Evolutionary conservation across 2,888 invertebrate genomes (phyloP), one percentile per base, ranked within the genome.

Genomic region (Chelonus formosanus): DNA sequence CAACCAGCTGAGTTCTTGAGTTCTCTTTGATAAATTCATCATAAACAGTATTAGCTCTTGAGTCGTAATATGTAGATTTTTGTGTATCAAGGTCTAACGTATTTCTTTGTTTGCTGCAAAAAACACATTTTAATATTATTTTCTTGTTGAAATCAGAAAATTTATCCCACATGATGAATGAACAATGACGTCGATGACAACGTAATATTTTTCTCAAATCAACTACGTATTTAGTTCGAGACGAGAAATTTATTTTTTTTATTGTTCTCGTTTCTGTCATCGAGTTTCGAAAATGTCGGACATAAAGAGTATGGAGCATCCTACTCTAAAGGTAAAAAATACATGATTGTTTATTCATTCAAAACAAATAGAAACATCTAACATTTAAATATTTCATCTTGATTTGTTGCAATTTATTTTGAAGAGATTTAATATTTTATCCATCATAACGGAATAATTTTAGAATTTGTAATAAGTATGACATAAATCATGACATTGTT

Each of bases 241-340:
- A 20, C 20, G 20, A 20, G 20, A 20, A 20, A 40, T 7, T 20
- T 31, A 40, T 36, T 48, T 36, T 55, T 60, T 54, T 54, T 54
- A 32, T 65, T 60, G 35, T 57, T 48, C 55, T 43, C 53, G 48
- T 47, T 52, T 36, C 53, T 62, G 62, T 65, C 60, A 56, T 66
- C 55, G 63, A 68, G 48, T 55, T 55, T 60, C 45, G 56, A 73
- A 70, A 68, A 73, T 96, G 96, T 92, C 95, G 83, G 97, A 97
- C 87, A 88, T 97, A 70, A 96, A 94, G 85, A 93, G 95, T 72
- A 86, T 98, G 82, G 98, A 98, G 85, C 97, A 98, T 86, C 94
- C 97, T 60, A 97, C 97, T 35, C 88, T 98, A 73, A 97, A 97
- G 90, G 95, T 94, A 86, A 76, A 66, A 50, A 8, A 50, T 64